phyloP scores from a whole-genome alignment of 2,888 invertebrate species.

The Scaptomyza polygonia region DNA sequence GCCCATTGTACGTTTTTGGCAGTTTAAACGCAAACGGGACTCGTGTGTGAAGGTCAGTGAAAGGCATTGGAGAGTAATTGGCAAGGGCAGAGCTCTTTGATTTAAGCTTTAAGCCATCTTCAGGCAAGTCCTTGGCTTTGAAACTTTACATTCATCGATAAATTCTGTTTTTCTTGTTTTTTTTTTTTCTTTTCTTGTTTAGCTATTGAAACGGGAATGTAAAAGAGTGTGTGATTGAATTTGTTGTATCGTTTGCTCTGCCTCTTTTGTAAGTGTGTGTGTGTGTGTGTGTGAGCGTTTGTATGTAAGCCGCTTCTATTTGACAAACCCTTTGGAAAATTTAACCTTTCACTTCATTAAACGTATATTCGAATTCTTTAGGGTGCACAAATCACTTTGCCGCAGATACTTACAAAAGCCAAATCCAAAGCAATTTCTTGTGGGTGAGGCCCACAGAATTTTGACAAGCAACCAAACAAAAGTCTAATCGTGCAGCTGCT shows the following conservation, averaged over 20 bases:
- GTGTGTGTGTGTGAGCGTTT: constrained; percentile 10
- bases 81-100: constrained; percentile 14
- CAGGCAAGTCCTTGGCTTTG: constrained; percentile 20
- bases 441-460: constrained; percentile 72
- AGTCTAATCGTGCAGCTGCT: constrained; percentile 74
- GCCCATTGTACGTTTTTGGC: constrained; percentile 29
- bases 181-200: too few species aligned
- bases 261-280: constrained; percentile 40
- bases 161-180: too few species aligned
- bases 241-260: constrained; percentile 41
- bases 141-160: constrained; percentile 34
- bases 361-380: constrained; percentile 70
- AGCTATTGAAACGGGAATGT: constrained; percentile 46
- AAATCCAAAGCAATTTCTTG: constrained; percentile 11
- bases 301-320: constrained; percentile 54
- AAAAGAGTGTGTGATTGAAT: constrained; percentile 39
- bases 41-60: constrained; percentile 63
- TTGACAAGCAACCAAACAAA: constrained; percentile 77
- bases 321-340: constrained; percentile 55
- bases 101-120: constrained; percentile 40
- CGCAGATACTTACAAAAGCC: constrained; percentile 61
- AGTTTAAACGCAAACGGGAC: constrained; percentile 25
- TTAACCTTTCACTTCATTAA: constrained; percentile 78
- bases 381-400: constrained; percentile 70
- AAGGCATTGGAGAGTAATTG: constrained; percentile 60